Evolutionary conservation across 2,113 vertebrate species (phyloP).

Genomic region (Machaerirhynchus nigripectus): DNA sequence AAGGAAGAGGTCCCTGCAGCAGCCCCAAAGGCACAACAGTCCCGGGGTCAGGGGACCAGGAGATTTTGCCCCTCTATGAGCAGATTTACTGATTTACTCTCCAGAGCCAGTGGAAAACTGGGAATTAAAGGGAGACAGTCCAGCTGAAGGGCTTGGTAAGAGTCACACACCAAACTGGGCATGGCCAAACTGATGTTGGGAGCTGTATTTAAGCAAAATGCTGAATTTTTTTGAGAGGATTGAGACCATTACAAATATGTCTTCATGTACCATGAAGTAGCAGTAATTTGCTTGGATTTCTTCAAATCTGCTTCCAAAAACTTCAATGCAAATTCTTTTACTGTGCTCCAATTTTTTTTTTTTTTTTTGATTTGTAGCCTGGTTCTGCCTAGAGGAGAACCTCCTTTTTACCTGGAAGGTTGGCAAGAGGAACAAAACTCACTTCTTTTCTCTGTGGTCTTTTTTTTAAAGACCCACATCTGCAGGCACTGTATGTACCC

Average conservation of each 20-base stretch:
- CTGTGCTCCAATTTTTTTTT: not conserved
- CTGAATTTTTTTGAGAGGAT: not conserved
- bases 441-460: not conserved
- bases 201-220: not conserved
- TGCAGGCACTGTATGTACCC: not conserved
- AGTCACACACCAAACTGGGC: not conserved
- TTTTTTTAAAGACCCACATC: not conserved
- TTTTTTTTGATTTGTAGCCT: not conserved
- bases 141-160: not conserved
- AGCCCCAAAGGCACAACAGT: not conserved
- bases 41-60: not conserved
- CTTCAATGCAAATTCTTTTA: not conserved
- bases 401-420: not conserved
- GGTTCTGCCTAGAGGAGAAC: not conserved
- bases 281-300: not conserved
- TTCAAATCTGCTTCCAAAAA: not conserved
- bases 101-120: not conserved
- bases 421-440: not conserved
- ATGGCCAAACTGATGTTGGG: not conserved
- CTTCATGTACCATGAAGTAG: not conserved
- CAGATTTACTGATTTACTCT: not conserved
- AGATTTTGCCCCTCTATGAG: not conserved
- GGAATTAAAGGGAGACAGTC: not conserved
- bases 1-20: not conserved
- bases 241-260: not conserved